These are phyloP conservation scores for Centropyge bicolor DNA, from an alignment of 2,797 vertebrate species.

Conservation along the genomic window DNA sequence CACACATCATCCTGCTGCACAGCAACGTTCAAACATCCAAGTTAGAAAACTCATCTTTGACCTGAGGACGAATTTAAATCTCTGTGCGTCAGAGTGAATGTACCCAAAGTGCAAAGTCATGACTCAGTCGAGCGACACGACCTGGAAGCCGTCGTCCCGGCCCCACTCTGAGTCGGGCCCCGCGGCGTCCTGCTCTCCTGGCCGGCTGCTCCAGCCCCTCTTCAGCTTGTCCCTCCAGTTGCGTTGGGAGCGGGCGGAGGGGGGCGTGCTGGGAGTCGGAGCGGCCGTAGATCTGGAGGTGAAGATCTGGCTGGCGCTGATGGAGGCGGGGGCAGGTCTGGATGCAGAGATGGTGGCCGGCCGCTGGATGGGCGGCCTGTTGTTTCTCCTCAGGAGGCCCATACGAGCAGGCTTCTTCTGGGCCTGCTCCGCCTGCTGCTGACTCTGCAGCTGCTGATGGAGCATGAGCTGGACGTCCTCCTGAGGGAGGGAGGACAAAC, in stretches of 20 bases:
- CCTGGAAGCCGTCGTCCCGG: constrained; percentile 74
- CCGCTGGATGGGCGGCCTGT: constrained; percentile 59
- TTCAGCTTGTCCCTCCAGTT: constrained; percentile 82
- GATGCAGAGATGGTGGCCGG: constrained; percentile 30
- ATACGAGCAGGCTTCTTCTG: constrained; percentile 79
- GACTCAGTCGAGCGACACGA: constrained; percentile 78
- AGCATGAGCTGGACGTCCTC: constrained; percentile 88
- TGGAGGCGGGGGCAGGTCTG: not conserved
- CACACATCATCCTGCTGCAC: not conserved
- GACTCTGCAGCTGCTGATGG: constrained; percentile 82
- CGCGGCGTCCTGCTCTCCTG: constrained; percentile 32
- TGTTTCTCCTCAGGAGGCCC: constrained; percentile 74
- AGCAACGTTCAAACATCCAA: not conserved
- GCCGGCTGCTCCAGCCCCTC: constrained; percentile 56
- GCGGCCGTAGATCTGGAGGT: constrained; percentile 14
- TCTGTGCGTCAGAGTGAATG: not conserved
- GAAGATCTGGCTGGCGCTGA: constrained; percentile 65
- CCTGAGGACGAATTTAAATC: not conserved
- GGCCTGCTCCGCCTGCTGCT: constrained; percentile 84
- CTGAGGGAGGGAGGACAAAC: constrained; percentile 64
- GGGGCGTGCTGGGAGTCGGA: constrained; percentile 9
- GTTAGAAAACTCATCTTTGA: not conserved
- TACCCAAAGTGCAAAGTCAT: not conserved
- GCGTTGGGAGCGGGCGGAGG: constrained; percentile 29
- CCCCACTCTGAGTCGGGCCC: constrained; percentile 27